phyloP scores from a whole-genome alignment of 1,140 invertebrate genomes.

The Aphaenogaster ashmeadi region DNA sequence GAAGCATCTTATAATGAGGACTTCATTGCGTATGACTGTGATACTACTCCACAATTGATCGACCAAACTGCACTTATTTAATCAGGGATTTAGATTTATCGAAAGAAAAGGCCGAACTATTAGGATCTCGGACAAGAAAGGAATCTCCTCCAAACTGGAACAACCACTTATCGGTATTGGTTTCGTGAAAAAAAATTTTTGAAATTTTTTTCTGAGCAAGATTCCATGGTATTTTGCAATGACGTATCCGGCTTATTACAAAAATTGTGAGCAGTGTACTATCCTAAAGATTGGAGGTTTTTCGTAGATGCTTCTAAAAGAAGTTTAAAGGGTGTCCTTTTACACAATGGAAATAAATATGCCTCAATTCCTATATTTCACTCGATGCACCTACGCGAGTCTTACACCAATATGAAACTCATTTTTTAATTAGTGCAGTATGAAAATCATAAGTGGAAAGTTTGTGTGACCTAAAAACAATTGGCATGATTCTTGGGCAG shows the following conservation, averaged over 20 bases:
- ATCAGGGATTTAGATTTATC: constrained; percentile 74
- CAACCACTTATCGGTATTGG: constrained; percentile 52
- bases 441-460: background rate
- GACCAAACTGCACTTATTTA: constrained; percentile 77
- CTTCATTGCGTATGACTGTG: too few species aligned
- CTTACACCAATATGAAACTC: background rate
- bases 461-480: background rate
- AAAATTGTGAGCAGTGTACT: background rate
- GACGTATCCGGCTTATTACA: constrained; percentile 72
- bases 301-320: background rate
- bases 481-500: background rate
- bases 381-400: background rate
- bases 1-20: background rate
- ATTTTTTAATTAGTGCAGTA: constrained; percentile 1
- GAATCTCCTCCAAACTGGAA: constrained; percentile 7
- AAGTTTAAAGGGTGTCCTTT: background rate
- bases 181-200: constrained; percentile 40
- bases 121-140: constrained; percentile 71
- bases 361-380: constrained; percentile 5
- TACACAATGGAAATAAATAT: background rate
- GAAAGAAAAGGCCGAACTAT: constrained; percentile 67
- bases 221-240: constrained; percentile 74
- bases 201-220: constrained; percentile 67
- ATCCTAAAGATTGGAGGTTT: constrained; percentile 1
- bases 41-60: constrained; percentile 32